Evolutionary conservation across 2,888 invertebrate species (phyloP).

Genomic region (Acanthosepion esculentum): DNA sequence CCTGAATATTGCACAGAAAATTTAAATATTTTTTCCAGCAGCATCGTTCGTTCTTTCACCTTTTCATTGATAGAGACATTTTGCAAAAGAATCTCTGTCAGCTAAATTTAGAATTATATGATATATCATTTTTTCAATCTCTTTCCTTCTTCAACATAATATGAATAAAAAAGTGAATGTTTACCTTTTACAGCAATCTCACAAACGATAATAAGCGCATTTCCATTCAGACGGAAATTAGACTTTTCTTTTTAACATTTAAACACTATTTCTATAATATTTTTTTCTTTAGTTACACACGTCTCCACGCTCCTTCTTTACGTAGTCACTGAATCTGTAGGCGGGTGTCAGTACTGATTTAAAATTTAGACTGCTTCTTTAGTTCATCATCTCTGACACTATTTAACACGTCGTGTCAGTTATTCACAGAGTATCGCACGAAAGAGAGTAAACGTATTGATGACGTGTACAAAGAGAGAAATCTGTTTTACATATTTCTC

Average conservation of each 20-base stretch:
- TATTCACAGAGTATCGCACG: too few relatives aligned
- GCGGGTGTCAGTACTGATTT: not conserved
- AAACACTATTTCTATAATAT: not conserved
- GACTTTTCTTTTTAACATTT: not conserved
- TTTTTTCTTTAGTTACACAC: too few relatives aligned
- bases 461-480: too few relatives aligned
- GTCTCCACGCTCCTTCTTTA: not conserved
- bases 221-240: not conserved
- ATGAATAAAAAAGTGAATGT: too few relatives aligned
- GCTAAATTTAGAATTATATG: not conserved
- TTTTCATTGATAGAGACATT: not conserved
- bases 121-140: not conserved
- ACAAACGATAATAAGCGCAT: not conserved
- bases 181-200: not conserved
- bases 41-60: not conserved
- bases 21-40: not conserved
- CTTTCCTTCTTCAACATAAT: too few relatives aligned
- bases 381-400: not conserved
- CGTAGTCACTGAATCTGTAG: not conserved
- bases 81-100: not conserved
- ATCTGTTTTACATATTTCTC: too few relatives aligned
- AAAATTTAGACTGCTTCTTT: not conserved
- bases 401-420: not conserved
- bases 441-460: too few relatives aligned
- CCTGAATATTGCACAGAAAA: not conserved